Evolutionary conservation across 2,797 vertebrate genomes (phyloP), one percentile per base, ranked within the genome.

Genomic region (Myiotriccus ornatus): DNA sequence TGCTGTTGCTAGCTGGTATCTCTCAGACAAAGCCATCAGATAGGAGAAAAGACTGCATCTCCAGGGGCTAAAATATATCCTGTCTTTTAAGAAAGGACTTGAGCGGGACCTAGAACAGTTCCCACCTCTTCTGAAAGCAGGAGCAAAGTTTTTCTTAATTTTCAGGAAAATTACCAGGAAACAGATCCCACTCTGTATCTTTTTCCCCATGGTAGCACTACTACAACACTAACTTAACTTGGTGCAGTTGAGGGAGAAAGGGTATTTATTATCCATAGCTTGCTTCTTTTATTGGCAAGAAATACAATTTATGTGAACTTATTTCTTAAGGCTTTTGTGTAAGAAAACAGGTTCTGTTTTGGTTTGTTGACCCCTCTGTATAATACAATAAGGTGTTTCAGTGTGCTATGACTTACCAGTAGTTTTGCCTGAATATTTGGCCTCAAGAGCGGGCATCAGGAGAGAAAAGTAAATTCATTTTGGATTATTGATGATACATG

Each of bases 21-120:
- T 92, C 80, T 95, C 75, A 89, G 76, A 89, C 52, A 73, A 82
- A 87, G 70, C 89, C 79, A 88, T 93, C 90, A 94, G 56, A 63
- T 95, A 79, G 65, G 75, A 91, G 34, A 84, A 92, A 39, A 73
- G 34, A 43, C 86, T 93, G 50, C 1, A 3, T 82, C 43, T 85
- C 55, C 60, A 76, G 73, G 44, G 56, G 37, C 77, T 95, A 63
- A 92, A 78, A 65, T 73, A 46, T 6, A 53, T 59, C 10, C 55
- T 92, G 46, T 60, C 57, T 86, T 85, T 44, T 65, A 68, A 81
- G 22, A 82, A 32, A 78, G 55, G 59, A 88, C 55, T 93, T 50
- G 21, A 81, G 65, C 34, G 64, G 56, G 81, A 82, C 67, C 28
- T 62, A 53, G 9, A 92, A 55, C n/a, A n/a, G 46, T 90, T 84